Conservation (phyloP, 2,888 invertebrate species). For the Diloba caeruleocephala region DNA sequence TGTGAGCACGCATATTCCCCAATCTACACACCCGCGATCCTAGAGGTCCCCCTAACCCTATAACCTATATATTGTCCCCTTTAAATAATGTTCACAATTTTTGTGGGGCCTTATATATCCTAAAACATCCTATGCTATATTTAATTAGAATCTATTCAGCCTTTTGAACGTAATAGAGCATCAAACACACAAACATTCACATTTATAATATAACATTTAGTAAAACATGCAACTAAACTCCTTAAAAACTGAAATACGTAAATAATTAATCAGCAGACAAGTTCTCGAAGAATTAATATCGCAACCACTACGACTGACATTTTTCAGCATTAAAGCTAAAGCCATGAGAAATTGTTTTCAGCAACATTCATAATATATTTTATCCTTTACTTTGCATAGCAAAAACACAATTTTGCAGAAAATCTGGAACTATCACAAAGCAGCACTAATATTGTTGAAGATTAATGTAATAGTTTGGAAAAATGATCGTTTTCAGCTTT, state of each 20-base stretch:
- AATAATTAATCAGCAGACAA: slow-evolving; percentile 46
- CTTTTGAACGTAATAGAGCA: too few relatives aligned
- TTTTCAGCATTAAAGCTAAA: slow-evolving; percentile 69
- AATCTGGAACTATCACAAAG: slow-evolving; percentile 38
- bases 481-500: slow-evolving; percentile 3
- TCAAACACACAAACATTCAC: too few relatives aligned
- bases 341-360: slow-evolving; percentile 61
- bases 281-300: slow-evolving; percentile 60
- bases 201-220: background rate
- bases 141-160: too few relatives aligned
- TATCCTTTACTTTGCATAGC: slow-evolving; percentile 39
- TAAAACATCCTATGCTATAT: too few relatives aligned
- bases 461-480: slow-evolving; percentile 24
- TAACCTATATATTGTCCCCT: too few relatives aligned
- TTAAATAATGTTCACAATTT: too few relatives aligned
- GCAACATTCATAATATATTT: slow-evolving; percentile 53
- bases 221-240: background rate
- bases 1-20: too few relatives aligned
- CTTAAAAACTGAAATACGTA: slow-evolving; percentile 12
- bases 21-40: too few relatives aligned
- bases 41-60: too few relatives aligned
- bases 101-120: too few relatives aligned
- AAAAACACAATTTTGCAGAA: slow-evolving; percentile 31
- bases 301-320: slow-evolving; percentile 61
- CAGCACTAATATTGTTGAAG: slow-evolving; percentile 13